Evolutionary conservation across 2,113 vertebrate genomes (phyloP).

Genomic region (Astatotilapia flaviijosephi): DNA sequence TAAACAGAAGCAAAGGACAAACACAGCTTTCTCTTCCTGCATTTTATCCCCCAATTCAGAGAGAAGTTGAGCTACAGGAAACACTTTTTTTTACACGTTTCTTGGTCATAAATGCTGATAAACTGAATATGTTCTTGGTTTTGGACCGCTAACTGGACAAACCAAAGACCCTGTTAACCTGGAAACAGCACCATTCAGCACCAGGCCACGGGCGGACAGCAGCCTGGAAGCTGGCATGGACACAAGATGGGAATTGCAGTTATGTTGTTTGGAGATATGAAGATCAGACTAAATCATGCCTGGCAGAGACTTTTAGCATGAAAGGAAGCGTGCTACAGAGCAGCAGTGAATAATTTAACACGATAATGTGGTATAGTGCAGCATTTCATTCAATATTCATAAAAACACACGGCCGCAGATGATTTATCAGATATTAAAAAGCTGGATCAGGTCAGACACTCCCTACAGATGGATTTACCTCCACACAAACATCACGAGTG

Average conservation of each 20-base stretch:
- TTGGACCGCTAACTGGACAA: neutral
- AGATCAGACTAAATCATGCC: neutral
- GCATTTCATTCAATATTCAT: constrained; percentile 35
- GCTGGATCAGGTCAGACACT: constrained; percentile 10
- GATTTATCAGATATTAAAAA: neutral
- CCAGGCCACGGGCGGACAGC: neutral
- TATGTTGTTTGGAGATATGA: neutral
- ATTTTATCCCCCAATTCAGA: neutral
- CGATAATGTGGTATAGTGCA: neutral
- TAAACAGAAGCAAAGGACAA: neutral
- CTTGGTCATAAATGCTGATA: neutral
- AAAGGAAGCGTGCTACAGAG: neutral
- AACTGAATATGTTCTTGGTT: neutral
- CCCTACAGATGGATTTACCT: neutral
- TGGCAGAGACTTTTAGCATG: neutral
- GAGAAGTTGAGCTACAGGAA: neutral
- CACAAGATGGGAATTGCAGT: neutral
- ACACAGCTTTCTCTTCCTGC: neutral
- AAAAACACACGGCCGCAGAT: neutral
- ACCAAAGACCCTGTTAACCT: neutral
- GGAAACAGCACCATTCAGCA: neutral
- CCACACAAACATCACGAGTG: rapidly evolving
- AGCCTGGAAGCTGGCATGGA: neutral
- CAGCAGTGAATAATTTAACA: constrained; percentile 23
- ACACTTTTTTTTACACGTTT: rapidly evolving